Percentiles rank a stretch among this genome's conserved stretches.
These are phyloP conservation scores for Andrena bucephala DNA, from an alignment of 2,888 invertebrate genomes.

Conservation along the genomic window DNA sequence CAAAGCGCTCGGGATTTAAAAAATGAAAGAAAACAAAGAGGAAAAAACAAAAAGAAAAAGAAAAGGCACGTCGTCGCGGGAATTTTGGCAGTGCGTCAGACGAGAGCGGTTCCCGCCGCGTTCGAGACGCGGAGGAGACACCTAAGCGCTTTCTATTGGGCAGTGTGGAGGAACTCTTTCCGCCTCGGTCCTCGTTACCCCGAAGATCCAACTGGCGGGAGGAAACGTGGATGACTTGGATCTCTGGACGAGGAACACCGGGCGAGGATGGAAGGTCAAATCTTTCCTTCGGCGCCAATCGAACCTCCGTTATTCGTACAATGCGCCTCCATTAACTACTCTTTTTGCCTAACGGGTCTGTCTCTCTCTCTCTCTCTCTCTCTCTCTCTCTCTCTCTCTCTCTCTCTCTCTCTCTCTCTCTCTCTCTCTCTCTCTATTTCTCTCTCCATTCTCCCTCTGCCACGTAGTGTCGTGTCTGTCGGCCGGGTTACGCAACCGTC, in stretches of 20 bases:
- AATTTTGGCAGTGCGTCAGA: slow-evolving; percentile 28
- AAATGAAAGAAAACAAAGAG: background rate
- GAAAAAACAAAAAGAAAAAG: slow-evolving; percentile 2
- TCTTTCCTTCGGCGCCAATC: slow-evolving; percentile 16
- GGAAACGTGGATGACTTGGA: background rate
- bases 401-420: slow-evolving; percentile 12
- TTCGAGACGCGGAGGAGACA: slow-evolving; percentile 10
- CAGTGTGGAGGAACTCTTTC: background rate
- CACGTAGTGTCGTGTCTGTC: slow-evolving; percentile 6
- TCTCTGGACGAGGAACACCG: background rate
- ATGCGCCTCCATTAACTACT: slow-evolving; percentile 37
- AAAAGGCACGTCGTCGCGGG: slow-evolving; percentile 28
- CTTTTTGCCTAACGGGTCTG: slow-evolving; percentile 26
- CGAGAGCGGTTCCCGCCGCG: slow-evolving; percentile 1
- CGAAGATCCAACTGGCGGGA: background rate
- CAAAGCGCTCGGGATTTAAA: slow-evolving; percentile 10
- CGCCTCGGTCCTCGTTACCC: no score
- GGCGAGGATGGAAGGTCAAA: slow-evolving; percentile 20
- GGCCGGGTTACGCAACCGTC: slow-evolving; percentile 35
- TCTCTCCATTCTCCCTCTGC: background rate
- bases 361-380: slow-evolving; percentile 10
- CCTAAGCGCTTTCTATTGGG: background rate
- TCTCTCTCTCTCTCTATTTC: slow-evolving; percentile 15
- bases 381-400: slow-evolving; percentile 1
- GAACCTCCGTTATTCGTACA: slow-evolving; percentile 36